These are phyloP conservation scores for Ephestia elutella DNA, from an alignment of 1,140 invertebrate species.

Conservation along the genomic window DNA sequence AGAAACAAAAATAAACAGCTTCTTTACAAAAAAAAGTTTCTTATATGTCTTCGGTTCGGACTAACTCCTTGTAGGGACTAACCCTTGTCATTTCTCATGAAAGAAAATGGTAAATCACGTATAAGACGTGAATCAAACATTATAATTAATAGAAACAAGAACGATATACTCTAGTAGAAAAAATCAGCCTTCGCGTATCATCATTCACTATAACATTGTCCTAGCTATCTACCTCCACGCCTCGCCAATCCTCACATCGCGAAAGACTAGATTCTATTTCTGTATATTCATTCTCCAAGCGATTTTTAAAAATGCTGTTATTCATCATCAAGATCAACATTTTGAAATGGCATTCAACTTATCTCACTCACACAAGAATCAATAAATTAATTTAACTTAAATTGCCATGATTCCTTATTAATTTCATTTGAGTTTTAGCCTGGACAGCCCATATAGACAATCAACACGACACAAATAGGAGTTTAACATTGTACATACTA, in stretches of 20 bases:
- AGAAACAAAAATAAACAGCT: conserved; percentile 28
- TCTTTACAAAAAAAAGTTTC: conserved; percentile 31
- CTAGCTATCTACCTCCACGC: conserved; percentile 22
- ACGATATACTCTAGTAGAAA: conserved; percentile 10
- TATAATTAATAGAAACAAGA: conserved; percentile 8
- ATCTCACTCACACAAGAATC: not conserved
- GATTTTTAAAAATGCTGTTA: conserved; percentile 1
- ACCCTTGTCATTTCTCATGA: conserved; percentile 5
- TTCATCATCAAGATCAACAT: not conserved
- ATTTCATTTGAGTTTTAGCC: too few species aligned
- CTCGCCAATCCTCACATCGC: conserved; percentile 10
- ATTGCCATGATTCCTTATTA: not conserved
- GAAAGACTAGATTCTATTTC: conserved; percentile 26
- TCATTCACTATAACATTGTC: conserved; percentile 35
- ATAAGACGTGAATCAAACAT: not conserved
- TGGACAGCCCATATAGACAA: not conserved
- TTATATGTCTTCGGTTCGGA: conserved; percentile 16
- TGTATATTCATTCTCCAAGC: not conserved
- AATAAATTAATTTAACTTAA: not conserved
- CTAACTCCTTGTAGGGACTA: conserved; percentile 9
- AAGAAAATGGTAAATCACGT: conserved; percentile 5
- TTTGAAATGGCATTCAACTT: not conserved
- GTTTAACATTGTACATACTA: not conserved
- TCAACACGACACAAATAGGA: not conserved
- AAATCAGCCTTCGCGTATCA: conserved; percentile 54